Conservation (phyloP, 2,797 vertebrate species). For the Melanogrammus aeglefinus region DNA sequence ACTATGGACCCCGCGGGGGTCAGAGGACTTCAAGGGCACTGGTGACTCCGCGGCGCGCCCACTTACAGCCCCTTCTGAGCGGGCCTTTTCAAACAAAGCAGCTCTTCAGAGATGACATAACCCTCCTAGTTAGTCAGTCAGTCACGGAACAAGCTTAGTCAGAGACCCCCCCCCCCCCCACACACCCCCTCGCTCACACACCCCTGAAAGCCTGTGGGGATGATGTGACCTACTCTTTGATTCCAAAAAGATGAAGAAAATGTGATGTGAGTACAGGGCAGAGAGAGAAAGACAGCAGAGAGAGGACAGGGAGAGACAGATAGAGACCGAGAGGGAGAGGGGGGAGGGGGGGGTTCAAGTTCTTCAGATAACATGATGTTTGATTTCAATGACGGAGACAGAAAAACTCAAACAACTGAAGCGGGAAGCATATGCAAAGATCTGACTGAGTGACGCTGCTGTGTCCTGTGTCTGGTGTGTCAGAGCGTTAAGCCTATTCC, state of each 20-base stretch:
- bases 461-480: background rate
- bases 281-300: too few species aligned
- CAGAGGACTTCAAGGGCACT: background rate
- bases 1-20: background rate
- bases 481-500: background rate
- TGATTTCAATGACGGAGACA: background rate
- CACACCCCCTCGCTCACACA: background rate
- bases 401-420: background rate
- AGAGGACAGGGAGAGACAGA: background rate
- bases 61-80: background rate
- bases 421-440: background rate
- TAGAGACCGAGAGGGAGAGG: background rate
- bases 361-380: too few species aligned
- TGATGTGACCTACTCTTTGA: background rate
- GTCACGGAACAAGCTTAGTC: constrained; percentile 59
- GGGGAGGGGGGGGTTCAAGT: too few species aligned
- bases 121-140: constrained; percentile 31
- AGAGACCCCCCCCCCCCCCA: constrained; percentile 26
- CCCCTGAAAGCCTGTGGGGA: background rate
- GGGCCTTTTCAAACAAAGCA: constrained; percentile 46
- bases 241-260: background rate
- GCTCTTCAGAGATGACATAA: constrained; percentile 37
- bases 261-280: background rate
- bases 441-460: background rate
- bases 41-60: background rate